A percentile compares a stretch with the other conserved stretches of the same genome.
phyloP scores from a whole-genome alignment of 2,797 vertebrate genomes.

The Microctenopoma steveboyesi region DNA sequence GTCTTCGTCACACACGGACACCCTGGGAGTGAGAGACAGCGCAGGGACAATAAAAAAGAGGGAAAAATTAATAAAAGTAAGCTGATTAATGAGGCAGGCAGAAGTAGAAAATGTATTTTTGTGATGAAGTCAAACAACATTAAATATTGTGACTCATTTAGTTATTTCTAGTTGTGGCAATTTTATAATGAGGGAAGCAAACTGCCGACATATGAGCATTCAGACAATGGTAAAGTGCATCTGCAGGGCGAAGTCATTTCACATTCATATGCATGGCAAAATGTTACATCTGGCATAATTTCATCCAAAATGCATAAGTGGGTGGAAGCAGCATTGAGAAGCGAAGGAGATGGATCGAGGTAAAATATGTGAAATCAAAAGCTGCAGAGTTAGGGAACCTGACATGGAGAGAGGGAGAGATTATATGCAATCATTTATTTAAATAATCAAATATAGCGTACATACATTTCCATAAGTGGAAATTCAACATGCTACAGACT shows the following conservation, averaged over 20 bases:
- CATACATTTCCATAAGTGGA: conserved; percentile 9
- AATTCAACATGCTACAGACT: conserved; percentile 16
- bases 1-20: conserved; percentile 93
- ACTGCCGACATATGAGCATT: conserved; percentile 29
- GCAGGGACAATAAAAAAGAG: background rate
- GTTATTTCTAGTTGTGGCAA: conserved; percentile 19
- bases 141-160: conserved; percentile 29
- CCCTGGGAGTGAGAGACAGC: conserved; percentile 76
- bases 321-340: conserved; percentile 28
- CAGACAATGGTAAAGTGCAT: conserved; percentile 43
- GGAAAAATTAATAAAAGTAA: conserved; percentile 40
- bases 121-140: conserved; percentile 10
- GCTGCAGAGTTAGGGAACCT: conserved; percentile 27
- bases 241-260: conserved; percentile 44
- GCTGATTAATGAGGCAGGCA: conserved; percentile 26
- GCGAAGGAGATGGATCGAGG: conserved; percentile 15
- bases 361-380: conserved; percentile 38
- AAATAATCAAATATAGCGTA: conserved; percentile 19
- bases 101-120: conserved; percentile 3
- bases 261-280: conserved; percentile 59
- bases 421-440: conserved; percentile 41
- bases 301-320: conserved; percentile 29
- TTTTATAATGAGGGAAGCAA: conserved; percentile 27
- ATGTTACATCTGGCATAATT: conserved; percentile 38
- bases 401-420: conserved; percentile 45